Evolutionary conservation across 2,113 vertebrate species (phyloP).

Genomic region (Passer montanus): DNA sequence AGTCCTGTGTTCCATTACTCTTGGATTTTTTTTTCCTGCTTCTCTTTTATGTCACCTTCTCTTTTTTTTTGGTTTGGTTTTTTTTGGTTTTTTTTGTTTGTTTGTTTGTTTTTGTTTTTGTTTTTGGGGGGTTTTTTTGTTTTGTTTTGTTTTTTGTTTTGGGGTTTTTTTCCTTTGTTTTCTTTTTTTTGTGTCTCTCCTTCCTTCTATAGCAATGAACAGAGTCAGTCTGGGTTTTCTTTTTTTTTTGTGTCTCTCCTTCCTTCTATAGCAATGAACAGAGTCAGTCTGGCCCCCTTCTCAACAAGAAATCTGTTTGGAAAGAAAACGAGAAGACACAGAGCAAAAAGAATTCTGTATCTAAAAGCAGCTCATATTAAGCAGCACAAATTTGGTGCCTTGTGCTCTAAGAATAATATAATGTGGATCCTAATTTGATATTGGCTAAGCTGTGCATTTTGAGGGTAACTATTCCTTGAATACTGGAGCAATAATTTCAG

Average conservation of each 20-base stretch:
- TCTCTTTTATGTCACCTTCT: not conserved
- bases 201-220: not conserved
- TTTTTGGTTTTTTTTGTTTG: not conserved
- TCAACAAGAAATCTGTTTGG: not conserved
- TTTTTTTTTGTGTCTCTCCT: not conserved
- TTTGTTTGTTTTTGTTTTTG: no score
- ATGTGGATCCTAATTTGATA: not conserved
- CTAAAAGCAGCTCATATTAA: not conserved
- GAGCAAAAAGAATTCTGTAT: not conserved
- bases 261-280: not conserved
- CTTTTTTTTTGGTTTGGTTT: not conserved
- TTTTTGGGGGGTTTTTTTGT: no score
- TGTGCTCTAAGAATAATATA: not conserved
- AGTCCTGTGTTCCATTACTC: not conserved
- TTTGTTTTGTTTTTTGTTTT: no score
- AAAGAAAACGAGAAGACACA: not conserved
- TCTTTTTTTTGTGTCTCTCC: not conserved
- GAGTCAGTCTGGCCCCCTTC: not conserved
- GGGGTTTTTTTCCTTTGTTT: not conserved
- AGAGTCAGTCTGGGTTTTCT: not conserved
- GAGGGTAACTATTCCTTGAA: not conserved
- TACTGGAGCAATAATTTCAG: not conserved
- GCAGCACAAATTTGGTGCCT: not conserved
- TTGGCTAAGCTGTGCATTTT: not conserved
- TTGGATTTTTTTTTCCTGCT: not conserved